Evolutionary conservation across 2,888 invertebrate species (phyloP).

Genomic region (Polietes domitor): DNA sequence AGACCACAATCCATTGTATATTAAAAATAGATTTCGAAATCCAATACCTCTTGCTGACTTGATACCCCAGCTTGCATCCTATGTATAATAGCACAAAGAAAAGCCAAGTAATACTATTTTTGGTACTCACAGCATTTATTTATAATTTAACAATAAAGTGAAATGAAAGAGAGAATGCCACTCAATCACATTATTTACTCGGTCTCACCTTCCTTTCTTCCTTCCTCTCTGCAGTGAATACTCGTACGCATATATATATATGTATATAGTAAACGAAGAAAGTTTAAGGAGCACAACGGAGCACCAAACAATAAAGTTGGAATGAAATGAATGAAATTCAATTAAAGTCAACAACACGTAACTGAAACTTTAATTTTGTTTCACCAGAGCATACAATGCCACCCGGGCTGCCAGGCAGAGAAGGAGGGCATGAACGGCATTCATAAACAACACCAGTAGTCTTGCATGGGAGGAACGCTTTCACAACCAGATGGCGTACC

Average conservation of each 20-base stretch:
- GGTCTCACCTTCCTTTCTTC: neutral
- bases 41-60: too few relatives aligned
- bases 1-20: too few relatives aligned
- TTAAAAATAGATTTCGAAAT: too few relatives aligned
- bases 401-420: conserved; percentile 65
- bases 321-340: conserved; percentile 76
- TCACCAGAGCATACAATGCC: conserved; percentile 68
- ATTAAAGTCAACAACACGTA: conserved; percentile 78
- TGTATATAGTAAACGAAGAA: conserved; percentile 16
- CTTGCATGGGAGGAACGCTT: conserved; percentile 27
- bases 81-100: neutral
- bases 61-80: neutral
- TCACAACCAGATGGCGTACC: neutral
- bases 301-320: conserved; percentile 62
- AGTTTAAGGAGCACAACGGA: conserved; percentile 59
- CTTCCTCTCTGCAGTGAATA: neutral
- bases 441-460: neutral
- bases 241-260: neutral
- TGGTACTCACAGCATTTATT: conserved; percentile 13
- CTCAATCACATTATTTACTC: conserved; percentile 16
- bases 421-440: neutral
- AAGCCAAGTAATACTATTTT: neutral
- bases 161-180: neutral
- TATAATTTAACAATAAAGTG: conserved; percentile 28
- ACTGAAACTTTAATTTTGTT: conserved; percentile 72